A percentile compares a stretch with the other conserved stretches of the same genome.
These are phyloP conservation scores for Hemibagrus guttatus DNA, from an alignment of 2,797 vertebrate genomes.

Conservation along the genomic window DNA sequence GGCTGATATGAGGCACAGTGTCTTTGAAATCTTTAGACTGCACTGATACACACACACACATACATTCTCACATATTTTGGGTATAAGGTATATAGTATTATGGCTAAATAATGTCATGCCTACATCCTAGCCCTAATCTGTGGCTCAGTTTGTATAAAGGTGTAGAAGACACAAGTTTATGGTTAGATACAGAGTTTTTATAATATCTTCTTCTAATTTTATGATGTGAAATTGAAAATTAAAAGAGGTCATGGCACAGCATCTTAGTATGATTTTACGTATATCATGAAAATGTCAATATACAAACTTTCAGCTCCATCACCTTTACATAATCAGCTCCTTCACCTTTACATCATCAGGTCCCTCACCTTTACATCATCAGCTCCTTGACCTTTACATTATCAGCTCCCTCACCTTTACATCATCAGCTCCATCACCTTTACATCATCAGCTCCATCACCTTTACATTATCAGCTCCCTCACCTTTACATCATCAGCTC, in stretches of 20 bases:
- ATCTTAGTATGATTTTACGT: background rate
- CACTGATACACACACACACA: background rate
- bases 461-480: no score
- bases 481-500: no score
- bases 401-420: no score
- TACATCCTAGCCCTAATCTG: background rate
- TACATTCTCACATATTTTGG: background rate
- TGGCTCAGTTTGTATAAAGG: background rate
- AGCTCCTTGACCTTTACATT: no score
- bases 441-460: no score
- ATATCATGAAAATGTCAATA: background rate
- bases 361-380: no score
- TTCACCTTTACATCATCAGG: no score
- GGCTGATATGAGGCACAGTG: background rate
- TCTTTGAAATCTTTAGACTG: background rate
- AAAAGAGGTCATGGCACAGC: background rate
- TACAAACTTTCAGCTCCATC: background rate
- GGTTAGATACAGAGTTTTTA: background rate
- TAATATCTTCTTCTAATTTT: background rate
- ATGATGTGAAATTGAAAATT: background rate
- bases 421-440: no score
- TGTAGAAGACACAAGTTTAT: background rate
- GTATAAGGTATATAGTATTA: background rate
- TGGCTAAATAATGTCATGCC: background rate
- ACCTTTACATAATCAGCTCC: no score